Evolutionary conservation across 2,888 invertebrate genomes (phyloP), one percentile per base, ranked within the genome.

Genomic region (Pachymerium ferrugineum): DNA sequence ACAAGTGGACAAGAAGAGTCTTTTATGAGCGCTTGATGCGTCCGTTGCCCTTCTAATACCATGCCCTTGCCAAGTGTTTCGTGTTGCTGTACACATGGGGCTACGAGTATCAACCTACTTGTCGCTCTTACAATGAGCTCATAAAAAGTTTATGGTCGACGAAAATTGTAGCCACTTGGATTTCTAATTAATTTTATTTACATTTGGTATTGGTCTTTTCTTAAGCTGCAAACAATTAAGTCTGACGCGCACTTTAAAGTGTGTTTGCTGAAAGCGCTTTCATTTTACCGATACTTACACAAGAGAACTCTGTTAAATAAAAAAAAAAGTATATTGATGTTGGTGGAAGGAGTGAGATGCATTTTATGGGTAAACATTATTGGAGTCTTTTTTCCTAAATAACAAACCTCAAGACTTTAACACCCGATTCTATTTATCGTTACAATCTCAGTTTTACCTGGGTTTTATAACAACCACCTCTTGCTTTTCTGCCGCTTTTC

Each of bases 171-270:
- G 69, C 30, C 30, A 69, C 30, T 33, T 33, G 33, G 69, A 69
- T 33, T 69, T 33, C 69, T 69, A 69, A 69, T 69, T 69, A 69
- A 69, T 69, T 69, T 69, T 33, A 69, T 69, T 69, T 69, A 30
- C 62, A 62, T 62, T 28, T 62, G 12, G 28, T 25, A 62, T 62
- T 62, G 62, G 28, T 28, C 62, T 62, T 62, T 62, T 22, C 62
- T 28, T 62, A 62, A 62, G 62, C 62, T 25, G 62, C 62, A 62
- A 62, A 62, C 28, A 62, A 62, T 62, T 62, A 62, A 28, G 25
- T 28, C 8, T 12, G 25, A n/a, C 25, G 28, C 28, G 28, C 62
- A 62, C 28, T 25, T 62, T 28, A 62, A 62, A 25, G 10, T 25
- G 10, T 25, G 25, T 28, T 62, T 25, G 62, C 28, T 62, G 10